These are phyloP conservation scores for Rhinogobio ventralis DNA, from an alignment of 2,797 vertebrate genomes.

Conservation along the genomic window DNA sequence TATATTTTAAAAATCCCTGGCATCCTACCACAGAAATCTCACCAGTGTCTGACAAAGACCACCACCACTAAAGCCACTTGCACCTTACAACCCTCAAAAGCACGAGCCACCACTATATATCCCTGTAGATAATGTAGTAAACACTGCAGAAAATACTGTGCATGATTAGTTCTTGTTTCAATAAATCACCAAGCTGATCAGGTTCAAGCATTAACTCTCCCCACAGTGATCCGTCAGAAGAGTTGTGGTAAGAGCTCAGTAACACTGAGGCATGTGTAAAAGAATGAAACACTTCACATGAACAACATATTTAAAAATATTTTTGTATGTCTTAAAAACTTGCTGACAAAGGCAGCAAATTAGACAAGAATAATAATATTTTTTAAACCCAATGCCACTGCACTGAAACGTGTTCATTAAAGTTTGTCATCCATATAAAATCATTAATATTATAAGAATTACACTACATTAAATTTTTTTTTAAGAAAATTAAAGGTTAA, in stretches of 20 bases:
- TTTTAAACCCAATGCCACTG: neutral
- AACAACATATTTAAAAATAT: neutral
- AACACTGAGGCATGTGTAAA: conserved; percentile 27
- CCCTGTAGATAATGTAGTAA: neutral
- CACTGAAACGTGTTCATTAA: neutral
- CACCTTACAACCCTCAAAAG: neutral
- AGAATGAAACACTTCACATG: neutral
- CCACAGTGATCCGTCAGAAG: neutral
- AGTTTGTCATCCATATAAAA: neutral
- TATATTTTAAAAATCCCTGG: neutral
- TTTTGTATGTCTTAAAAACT: neutral
- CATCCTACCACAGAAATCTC: neutral
- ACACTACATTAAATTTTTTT: neutral
- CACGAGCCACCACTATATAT: neutral
- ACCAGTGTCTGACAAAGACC: conserved; percentile 28
- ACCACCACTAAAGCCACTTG: conserved; percentile 54
- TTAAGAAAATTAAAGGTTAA: neutral
- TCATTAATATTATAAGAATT: neutral
- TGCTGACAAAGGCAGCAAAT: conserved; percentile 1
- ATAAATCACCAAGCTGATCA: neutral
- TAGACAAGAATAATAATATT: neutral
- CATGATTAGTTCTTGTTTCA: conserved; percentile 2
- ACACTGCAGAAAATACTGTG: neutral
- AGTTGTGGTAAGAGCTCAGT: neutral
- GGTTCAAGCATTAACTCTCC: neutral